Evolutionary conservation across 2,113 vertebrate species (phyloP), one percentile per base, ranked within the genome.

Genomic region (Nansenia antarctica): DNA sequence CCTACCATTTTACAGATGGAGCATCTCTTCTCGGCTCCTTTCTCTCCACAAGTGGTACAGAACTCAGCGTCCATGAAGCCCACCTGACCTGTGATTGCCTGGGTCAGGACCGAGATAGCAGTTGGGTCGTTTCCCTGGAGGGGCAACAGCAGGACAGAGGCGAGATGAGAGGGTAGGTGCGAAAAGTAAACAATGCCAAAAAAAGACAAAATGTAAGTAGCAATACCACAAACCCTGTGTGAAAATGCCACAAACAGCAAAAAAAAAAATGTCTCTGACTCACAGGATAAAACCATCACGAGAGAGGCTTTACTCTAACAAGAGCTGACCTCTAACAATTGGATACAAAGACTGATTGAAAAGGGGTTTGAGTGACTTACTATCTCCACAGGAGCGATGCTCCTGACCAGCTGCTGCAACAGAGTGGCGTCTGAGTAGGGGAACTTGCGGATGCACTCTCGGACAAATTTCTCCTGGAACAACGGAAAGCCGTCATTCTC

Each of bases 41-140:
- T 98, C 85, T 96, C 97, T 12, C 98, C 97, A 84, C 98, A 99
- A 5, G 96, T 91, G 1, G 95, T 97, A 58, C 98, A 99, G 83
- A 99, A 98, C 70, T 99, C 98, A 18, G 95, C 92, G 73, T 99
- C 97, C 91, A 98, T 92, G 82, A 99, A 98, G 22, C 96, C 98
- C 55, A 99, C 94, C 86, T 99, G 98, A 34, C 97, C 98, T 1
- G 97, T 99, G 83, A 99, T 95, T 14, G 96, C 96, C 87, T 99
- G 98, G 14, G 95, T 98, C 70, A 99, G 92, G 45, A 99, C 96
- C 1, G 97, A 98, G 78, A 99, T 91, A 14, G 98, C 97, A 3
- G 96, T 97, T 45, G 98, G 98, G 80, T 99, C 95, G 53, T 92
- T 94, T 5, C 98, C 97, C 97, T 99, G 77, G n/a, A n/a, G n/a